phyloP scores from a whole-genome alignment of 2,888 invertebrate genomes.

The Drosophila testacea region DNA sequence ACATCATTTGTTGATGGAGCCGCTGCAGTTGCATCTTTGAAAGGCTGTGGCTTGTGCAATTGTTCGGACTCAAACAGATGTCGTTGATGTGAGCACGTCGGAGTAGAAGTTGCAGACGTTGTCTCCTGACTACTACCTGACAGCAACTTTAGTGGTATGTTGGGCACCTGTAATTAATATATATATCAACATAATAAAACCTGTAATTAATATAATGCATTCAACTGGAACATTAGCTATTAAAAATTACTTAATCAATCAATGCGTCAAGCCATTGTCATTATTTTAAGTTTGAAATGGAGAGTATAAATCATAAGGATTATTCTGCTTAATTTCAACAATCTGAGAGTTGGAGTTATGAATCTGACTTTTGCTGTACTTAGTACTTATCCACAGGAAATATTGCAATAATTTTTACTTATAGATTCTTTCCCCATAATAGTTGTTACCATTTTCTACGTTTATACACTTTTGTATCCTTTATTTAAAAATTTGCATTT shows the following conservation, averaged over 20 bases:
- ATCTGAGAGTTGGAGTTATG: neutral
- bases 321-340: slow-evolving; percentile 15
- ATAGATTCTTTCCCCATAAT: too few species aligned
- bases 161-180: slow-evolving; percentile 83
- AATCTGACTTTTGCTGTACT: too few species aligned
- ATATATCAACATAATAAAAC: too few species aligned
- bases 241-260: slow-evolving; percentile 41
- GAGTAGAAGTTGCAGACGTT: slow-evolving; percentile 17
- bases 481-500: too few species aligned
- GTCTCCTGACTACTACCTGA: slow-evolving; percentile 29
- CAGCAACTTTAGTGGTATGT: slow-evolving; percentile 80
- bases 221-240: slow-evolving; percentile 51
- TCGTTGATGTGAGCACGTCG: slow-evolving; percentile 82
- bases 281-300: too few species aligned
- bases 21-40: slow-evolving; percentile 53
- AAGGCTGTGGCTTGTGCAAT: slow-evolving; percentile 61
- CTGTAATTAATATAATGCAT: slow-evolving; percentile 70
- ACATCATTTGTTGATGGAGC: slow-evolving; percentile 48
- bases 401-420: too few species aligned
- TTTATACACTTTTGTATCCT: too few species aligned
- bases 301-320: too few species aligned
- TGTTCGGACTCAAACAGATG: slow-evolving; percentile 82
- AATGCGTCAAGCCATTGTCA: too few species aligned
- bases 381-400: too few species aligned
- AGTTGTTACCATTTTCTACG: too few species aligned